Percentiles rank a stretch among this genome's conserved stretches.
Evolutionary conservation across 2,113 vertebrate species (phyloP).

Genomic region (Dinomys branickii): DNA sequence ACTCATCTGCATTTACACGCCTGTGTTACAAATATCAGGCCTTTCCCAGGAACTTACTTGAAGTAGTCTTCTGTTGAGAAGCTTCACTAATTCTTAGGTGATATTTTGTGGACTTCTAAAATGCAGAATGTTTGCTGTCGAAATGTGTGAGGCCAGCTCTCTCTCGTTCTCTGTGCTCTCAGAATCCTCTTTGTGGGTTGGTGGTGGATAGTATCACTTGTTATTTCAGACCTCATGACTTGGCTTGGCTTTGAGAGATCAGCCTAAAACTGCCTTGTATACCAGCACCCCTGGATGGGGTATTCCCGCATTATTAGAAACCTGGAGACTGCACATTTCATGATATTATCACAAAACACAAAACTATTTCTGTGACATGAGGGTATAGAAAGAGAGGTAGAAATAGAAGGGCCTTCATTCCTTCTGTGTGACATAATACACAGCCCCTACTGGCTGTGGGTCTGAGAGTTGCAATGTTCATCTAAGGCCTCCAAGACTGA

Average conservation of each 20-base stretch:
- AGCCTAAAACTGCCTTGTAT: not conserved
- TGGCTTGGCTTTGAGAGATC: not conserved
- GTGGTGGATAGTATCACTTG: not conserved
- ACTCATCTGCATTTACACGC: not conserved
- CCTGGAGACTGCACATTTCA: not conserved
- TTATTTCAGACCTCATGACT: not conserved
- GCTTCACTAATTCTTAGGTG: not conserved
- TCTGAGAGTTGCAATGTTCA: accelerated
- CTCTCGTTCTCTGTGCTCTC: not conserved
- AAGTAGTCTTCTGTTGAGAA: not conserved
- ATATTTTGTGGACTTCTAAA: not conserved
- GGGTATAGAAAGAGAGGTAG: not conserved
- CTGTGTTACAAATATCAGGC: not conserved
- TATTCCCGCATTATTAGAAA: not conserved
- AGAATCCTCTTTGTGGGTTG: not conserved
- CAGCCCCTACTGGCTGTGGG: not conserved
- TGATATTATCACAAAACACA: not conserved
- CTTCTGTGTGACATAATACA: not conserved
- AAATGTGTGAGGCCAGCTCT: not conserved
- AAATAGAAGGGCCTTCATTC: not conserved
- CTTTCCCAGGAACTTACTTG: not conserved
- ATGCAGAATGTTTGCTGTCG: not conserved
- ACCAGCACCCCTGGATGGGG: accelerated
- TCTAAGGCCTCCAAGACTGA: not conserved
- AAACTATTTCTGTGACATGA: not conserved